Percentiles rank a stretch among this genome's conserved stretches.
Evolutionary conservation across 1,140 invertebrate genomes (phyloP).

Genomic region (Papilio aristodemus): DNA sequence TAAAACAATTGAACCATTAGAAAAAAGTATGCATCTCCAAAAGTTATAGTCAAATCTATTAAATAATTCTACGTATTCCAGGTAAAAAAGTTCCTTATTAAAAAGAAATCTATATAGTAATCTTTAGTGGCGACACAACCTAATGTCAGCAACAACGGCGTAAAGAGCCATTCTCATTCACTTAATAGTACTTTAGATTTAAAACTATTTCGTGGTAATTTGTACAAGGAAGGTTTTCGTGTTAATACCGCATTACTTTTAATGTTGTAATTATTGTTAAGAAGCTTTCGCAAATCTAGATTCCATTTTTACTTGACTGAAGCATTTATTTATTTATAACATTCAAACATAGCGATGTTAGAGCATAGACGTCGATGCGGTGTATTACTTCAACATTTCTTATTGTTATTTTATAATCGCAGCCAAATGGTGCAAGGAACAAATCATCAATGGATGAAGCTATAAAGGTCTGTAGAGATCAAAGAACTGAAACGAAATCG

Average conservation of each 20-base stretch:
- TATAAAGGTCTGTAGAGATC: constrained; percentile 35
- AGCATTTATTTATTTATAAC: too few relatives aligned
- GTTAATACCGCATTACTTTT: background rate
- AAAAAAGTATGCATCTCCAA: too few relatives aligned
- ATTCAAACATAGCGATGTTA: too few relatives aligned
- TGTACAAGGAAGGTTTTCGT: background rate
- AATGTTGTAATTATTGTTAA: background rate
- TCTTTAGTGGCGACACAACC: background rate
- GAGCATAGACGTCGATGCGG: background rate
- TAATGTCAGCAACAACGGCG: background rate
- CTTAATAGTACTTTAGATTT: background rate
- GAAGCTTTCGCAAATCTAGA: background rate
- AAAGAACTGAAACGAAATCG: constrained; percentile 36
- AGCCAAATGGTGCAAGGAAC: constrained; percentile 28
- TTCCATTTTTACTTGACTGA: too few relatives aligned
- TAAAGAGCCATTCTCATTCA: background rate
- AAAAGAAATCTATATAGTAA: background rate
- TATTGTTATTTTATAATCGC: background rate
- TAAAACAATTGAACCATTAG: too few relatives aligned
- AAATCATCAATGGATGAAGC: constrained; percentile 29
- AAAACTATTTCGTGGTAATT: background rate
- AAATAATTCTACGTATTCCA: background rate
- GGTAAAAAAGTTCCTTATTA: background rate
- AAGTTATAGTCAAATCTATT: too few relatives aligned
- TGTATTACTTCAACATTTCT: constrained; percentile 4